Base-by-base conservation (phyloP, 2,888 invertebrate species). In the Polydesmus complanatus region DNA sequence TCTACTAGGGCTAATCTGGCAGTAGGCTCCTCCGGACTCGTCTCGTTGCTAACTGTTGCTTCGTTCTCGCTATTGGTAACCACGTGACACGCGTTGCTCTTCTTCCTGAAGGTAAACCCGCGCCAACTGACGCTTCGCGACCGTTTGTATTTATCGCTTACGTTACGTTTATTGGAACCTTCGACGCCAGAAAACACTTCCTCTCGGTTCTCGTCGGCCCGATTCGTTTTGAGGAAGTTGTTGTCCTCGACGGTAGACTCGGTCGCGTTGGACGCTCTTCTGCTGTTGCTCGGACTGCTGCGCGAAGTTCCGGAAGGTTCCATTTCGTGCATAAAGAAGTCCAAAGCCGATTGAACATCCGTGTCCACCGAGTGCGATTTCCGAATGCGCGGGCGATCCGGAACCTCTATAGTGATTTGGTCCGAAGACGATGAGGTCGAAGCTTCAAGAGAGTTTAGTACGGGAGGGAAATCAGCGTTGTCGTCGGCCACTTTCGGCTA, bases 71-170 rank as follows among this genome's bases (percentile, higher is more conserved):
- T 51, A 25, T 53, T 3, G 18, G n/a, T 23, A 3, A 23, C 2
- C 2, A 18, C 2, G 5, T 23, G 53, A 21, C 22, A 22, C 23
- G 53, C 55, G n/a, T 37, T 5, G 14, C 14, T 37, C 14, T 37
- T 37, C n/a, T 61, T 61, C 14, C 56, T 58, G 37, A 64, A 61
- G 11, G 54, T 61, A 25, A 64, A 62, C 3, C 64, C 64, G 18
- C 52, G 55, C 64, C 64, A 64, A 47, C 64, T 64, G 52, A 50
- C 50, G 23, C 64, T 64, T 14, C 64, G 21, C 3, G 58, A 55
- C 48, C 62, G 54, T 54, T 60, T 58, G 58, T 58, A 62, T 50
- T 59, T 60, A 23, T 52, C 56, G 50, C 14, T 18, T 54, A n/a
- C 8, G 55, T 47, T 18, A 54, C 23, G 22, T 60, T 25, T 22